phyloP scores from a whole-genome alignment of 2,113 vertebrate species.

The Nibea albiflora region DNA sequence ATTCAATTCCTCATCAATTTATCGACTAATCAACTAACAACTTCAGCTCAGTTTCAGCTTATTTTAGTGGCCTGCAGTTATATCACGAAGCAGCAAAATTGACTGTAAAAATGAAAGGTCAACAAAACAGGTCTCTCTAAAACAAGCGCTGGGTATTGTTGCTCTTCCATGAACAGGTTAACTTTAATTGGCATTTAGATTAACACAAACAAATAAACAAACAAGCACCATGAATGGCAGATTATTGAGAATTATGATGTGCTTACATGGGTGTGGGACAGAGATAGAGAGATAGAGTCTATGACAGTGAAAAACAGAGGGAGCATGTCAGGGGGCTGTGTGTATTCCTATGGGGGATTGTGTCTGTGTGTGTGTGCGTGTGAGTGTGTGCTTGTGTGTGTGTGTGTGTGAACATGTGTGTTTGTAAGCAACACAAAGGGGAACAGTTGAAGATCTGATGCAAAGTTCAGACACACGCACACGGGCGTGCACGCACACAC shows the following conservation, averaged over 20 bases:
- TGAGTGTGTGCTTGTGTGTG: neutral
- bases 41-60: neutral
- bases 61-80: neutral
- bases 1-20: neutral
- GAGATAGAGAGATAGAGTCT: constrained; percentile 59
- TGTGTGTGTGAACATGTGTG: constrained; percentile 24
- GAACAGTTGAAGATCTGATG: constrained; percentile 77
- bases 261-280: constrained; percentile 61
- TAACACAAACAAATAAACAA: constrained; percentile 53
- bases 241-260: constrained; percentile 70
- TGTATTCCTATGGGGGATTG: constrained; percentile 60
- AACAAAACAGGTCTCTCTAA: neutral
- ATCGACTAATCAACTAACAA: neutral
- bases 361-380: constrained; percentile 33
- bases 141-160: neutral
- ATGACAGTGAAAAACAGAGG: constrained; percentile 66
- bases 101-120: neutral
- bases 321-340: constrained; percentile 60
- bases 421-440: constrained; percentile 56
- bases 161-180: constrained; percentile 31
- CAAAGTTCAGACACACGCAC: constrained; percentile 65
- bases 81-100: neutral
- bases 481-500: constrained; percentile 15
- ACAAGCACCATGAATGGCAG: constrained; percentile 56
- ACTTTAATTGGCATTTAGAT: constrained; percentile 60